phyloP scores from a whole-genome alignment of 2,888 invertebrate genomes.

The Eucriotettix oculatus region DNA sequence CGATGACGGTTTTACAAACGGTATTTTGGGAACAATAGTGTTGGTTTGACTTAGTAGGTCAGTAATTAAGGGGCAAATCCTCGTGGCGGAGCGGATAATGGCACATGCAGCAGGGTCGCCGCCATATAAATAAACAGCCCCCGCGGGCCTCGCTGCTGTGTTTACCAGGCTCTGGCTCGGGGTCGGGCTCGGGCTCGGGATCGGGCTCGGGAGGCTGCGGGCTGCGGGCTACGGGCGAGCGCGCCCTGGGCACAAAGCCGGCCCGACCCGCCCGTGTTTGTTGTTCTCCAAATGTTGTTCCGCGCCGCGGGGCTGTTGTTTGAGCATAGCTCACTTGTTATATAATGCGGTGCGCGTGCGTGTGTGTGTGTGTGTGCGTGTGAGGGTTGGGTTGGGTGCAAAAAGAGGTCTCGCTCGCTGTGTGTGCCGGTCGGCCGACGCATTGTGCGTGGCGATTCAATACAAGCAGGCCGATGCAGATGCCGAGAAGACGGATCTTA shows the following conservation, averaged over 20 bases:
- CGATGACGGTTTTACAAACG: no score
- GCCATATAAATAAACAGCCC: neutral
- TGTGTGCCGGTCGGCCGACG: neutral
- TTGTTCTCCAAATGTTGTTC: constrained; percentile 2
- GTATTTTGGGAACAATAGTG: no score
- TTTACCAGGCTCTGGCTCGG: neutral
- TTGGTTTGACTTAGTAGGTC: no score
- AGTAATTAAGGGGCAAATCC: no score
- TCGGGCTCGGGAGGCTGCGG: neutral
- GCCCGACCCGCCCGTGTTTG: neutral
- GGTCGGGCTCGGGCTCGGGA: neutral
- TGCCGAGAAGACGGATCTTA: no score
- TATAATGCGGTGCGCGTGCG: neutral
- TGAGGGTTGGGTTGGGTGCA: neutral
- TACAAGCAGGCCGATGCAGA: no score
- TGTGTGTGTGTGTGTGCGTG: neutral
- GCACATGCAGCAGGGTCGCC: no score
- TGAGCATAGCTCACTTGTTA: neutral
- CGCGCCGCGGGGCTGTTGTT: constrained; percentile 2
- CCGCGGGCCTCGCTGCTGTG: no score
- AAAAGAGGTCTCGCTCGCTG: neutral
- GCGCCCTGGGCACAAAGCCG: neutral
- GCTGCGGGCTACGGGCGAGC: neutral
- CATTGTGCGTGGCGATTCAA: no score
- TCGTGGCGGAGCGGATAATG: no score